Conservation (phyloP, 2,797 vertebrate genomes). For the Ctenochaetus hawaiiensis region DNA sequence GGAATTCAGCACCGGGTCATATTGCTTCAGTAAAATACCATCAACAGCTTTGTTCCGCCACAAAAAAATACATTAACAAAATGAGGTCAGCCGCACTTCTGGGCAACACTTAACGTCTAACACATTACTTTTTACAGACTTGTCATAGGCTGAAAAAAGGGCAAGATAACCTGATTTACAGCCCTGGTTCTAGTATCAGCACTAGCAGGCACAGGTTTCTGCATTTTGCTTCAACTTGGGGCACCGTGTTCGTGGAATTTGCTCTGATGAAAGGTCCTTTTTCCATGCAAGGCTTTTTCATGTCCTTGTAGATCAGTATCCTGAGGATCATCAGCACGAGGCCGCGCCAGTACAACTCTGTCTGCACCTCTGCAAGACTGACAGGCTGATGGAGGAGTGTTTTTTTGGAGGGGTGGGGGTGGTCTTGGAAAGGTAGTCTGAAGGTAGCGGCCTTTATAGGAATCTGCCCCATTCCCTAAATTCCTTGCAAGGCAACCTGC, state of each 20-base stretch:
- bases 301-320: constrained; percentile 60
- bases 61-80: constrained; percentile 74
- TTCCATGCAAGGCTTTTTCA: constrained; percentile 54
- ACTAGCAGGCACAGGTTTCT: constrained; percentile 48
- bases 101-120: constrained; percentile 47
- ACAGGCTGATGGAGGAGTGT: constrained; percentile 58
- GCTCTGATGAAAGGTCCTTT: constrained; percentile 49
- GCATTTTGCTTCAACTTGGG: constrained; percentile 50
- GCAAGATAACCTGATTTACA: constrained; percentile 72
- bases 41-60: constrained; percentile 82
- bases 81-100: constrained; percentile 71
- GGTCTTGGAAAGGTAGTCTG: constrained; percentile 56
- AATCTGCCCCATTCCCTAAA: constrained; percentile 74
- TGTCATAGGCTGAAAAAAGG: constrained; percentile 45
- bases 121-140: constrained; percentile 68
- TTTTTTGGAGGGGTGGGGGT: constrained; percentile 35
- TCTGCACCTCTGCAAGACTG: constrained; percentile 72
- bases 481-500: constrained; percentile 61
- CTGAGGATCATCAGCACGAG: constrained; percentile 66
- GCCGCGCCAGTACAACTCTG: constrained; percentile 68
- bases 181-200: constrained; percentile 43
- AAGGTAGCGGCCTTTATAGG: constrained; percentile 61
- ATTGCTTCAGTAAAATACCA: constrained; percentile 80
- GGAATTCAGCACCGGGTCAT: constrained; percentile 72
- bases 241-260: constrained; percentile 54